Evolutionary conservation across 1,140 invertebrate species (phyloP).

Genomic region (Ridgeia piscesae): DNA sequence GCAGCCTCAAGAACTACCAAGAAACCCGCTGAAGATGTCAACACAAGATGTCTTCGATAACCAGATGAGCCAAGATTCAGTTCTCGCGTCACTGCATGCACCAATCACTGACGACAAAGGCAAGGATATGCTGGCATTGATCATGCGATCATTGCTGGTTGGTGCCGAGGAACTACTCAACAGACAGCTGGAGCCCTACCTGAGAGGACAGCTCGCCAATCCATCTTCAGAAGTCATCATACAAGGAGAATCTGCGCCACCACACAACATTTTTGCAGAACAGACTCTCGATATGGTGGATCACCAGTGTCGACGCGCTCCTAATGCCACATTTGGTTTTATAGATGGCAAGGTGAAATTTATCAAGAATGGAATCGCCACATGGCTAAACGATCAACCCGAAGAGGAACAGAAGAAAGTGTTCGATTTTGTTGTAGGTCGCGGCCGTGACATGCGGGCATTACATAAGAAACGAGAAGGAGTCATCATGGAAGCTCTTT

Average conservation of each 20-base stretch:
- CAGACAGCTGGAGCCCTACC: neutral
- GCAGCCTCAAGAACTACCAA: neutral
- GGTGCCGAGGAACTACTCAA: neutral
- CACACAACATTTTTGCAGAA: neutral
- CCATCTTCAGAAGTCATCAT: neutral
- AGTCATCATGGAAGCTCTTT: too few species aligned
- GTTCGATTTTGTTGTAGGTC: neutral
- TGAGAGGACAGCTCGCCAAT: neutral
- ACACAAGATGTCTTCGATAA: neutral
- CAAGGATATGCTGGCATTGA: neutral
- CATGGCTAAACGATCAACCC: neutral
- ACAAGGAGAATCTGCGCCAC: neutral
- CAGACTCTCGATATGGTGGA: neutral
- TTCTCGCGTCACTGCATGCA: neutral
- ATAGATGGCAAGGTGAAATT: slow-evolving; percentile 7
- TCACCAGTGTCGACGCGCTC: neutral
- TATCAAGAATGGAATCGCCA: neutral
- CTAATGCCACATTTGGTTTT: neutral
- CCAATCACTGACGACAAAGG: neutral
- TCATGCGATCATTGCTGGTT: neutral
- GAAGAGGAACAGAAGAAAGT: neutral
- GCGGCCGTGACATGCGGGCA: neutral
- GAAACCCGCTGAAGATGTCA: neutral
- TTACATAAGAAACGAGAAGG: neutral
- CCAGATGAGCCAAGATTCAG: neutral